A percentile compares a stretch with the other conserved stretches of the same genome.
phyloP scores from a whole-genome alignment of 2,797 vertebrate species.

The Galagoides demidoff region DNA sequence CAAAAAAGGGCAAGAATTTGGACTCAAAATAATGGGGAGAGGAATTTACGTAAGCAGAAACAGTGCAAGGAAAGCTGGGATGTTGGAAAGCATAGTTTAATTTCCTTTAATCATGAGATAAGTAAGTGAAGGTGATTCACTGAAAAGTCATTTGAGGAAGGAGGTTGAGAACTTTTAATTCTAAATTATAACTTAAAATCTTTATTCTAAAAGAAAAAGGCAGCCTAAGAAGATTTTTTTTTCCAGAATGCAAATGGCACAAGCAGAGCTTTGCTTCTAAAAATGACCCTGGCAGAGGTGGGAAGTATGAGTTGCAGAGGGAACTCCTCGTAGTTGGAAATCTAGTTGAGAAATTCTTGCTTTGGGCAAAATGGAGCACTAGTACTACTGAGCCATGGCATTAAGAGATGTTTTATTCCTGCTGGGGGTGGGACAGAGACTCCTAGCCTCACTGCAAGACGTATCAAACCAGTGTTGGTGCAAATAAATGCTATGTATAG shows the following conservation, averaged over 20 bases:
- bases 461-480: neutral
- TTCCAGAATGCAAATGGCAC: slow-evolving; percentile 7
- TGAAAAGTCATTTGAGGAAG: neutral
- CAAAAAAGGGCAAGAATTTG: neutral
- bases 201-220: slow-evolving; percentile 4
- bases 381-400: neutral
- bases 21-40: neutral
- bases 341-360: neutral
- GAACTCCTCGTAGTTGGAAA: neutral
- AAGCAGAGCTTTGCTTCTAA: neutral
- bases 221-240: neutral
- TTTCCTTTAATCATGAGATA: neutral
- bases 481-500: neutral
- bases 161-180: neutral
- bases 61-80: neutral
- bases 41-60: neutral
- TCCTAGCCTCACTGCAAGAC: neutral
- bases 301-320: neutral
- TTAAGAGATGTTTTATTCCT: neutral
- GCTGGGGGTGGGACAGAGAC: neutral
- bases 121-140: neutral
- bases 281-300: neutral
- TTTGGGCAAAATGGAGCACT: neutral
- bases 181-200: neutral
- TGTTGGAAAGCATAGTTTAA: neutral